These are phyloP conservation scores for Chaunax sp. DNA, from an alignment of 2,797 vertebrate species.

Conservation along the genomic window DNA sequence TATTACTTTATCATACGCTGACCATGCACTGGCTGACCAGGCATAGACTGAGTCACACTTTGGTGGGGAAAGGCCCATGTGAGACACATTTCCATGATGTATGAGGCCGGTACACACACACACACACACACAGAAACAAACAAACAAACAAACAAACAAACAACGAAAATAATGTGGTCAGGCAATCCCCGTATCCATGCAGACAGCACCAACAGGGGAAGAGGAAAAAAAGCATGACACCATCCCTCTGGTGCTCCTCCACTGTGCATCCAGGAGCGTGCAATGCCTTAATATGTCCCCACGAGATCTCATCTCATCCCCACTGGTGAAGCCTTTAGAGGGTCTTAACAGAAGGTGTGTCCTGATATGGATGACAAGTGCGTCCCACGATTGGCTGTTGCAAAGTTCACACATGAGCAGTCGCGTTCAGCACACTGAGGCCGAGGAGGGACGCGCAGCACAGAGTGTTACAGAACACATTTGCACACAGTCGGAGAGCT, in stretches of 20 bases:
- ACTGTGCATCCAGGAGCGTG: conserved; percentile 66
- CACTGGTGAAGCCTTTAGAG: conserved; percentile 65
- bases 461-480: conserved; percentile 53
- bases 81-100: too few species aligned
- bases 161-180: conserved; percentile 19
- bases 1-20: too few species aligned
- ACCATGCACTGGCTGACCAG: too few species aligned
- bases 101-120: too few species aligned
- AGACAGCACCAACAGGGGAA: conserved; percentile 54
- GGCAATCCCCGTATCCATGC: conserved; percentile 36
- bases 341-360: conserved; percentile 70
- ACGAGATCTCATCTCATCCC: conserved; percentile 55
- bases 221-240: conserved; percentile 40
- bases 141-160: too few species aligned
- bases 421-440: conserved; percentile 53
- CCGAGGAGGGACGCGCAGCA: conserved; percentile 38
- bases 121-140: too few species aligned
- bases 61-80: too few species aligned
- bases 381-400: conserved; percentile 39
- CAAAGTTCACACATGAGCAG: conserved; percentile 57
- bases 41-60: too few species aligned
- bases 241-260: conserved; percentile 62
- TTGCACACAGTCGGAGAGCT: conserved; percentile 40
- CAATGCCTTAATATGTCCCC: conserved; percentile 68
- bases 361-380: conserved; percentile 71